A percentile compares a stretch with the other conserved stretches of the same genome.
These are phyloP conservation scores for Neolamprologus variostigma DNA, from an alignment of 2,113 vertebrate species.

Conservation along the genomic window DNA sequence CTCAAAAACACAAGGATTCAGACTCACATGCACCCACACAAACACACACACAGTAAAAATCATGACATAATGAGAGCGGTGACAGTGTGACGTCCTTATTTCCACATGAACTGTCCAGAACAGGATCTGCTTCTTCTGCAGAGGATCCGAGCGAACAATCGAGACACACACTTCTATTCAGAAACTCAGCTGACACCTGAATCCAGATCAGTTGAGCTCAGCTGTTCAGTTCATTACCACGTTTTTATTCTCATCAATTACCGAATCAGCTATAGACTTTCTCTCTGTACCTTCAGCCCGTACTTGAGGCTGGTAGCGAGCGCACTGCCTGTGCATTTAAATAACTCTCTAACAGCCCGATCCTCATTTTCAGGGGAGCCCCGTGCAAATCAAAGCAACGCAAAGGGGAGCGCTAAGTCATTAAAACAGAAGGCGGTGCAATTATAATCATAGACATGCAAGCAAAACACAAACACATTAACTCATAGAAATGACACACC, in stretches of 20 bases:
- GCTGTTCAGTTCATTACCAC: not conserved
- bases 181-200: not conserved
- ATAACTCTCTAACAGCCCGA: not conserved
- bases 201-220: not conserved
- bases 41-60: not conserved
- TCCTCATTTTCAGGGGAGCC: not conserved
- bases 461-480: conserved; percentile 3
- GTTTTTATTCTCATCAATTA: not conserved
- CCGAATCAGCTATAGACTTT: not conserved
- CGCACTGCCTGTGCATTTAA: not conserved
- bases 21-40: not conserved
- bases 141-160: not conserved
- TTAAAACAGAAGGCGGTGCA: conserved; percentile 7
- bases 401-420: not conserved
- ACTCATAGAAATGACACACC: not conserved
- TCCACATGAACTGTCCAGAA: conserved; percentile 4
- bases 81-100: conserved; percentile 6
- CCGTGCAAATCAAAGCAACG: not conserved
- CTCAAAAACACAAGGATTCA: not conserved
- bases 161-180: not conserved
- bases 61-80: not conserved
- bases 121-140: not conserved
- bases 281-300: not conserved
- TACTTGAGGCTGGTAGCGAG: not conserved
- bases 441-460: not conserved